Conservation (phyloP, 2,888 invertebrate genomes). For the Bimastos eiseni region DNA sequence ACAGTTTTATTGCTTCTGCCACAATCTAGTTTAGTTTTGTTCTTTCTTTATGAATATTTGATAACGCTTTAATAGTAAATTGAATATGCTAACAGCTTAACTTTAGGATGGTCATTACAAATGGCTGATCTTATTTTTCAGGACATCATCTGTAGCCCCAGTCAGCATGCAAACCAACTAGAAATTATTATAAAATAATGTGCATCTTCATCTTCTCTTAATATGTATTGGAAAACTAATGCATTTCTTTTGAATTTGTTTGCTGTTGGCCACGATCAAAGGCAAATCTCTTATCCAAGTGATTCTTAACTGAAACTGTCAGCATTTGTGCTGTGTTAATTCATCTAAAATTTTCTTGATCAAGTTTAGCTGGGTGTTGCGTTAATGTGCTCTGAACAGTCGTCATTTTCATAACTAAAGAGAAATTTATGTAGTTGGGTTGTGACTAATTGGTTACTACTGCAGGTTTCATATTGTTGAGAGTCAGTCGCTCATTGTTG, state of each 20-base stretch:
- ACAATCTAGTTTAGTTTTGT: background rate
- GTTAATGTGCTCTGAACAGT: background rate
- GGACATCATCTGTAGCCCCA: background rate
- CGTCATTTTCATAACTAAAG: background rate
- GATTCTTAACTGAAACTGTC: background rate
- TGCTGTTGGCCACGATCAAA: background rate
- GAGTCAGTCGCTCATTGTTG: background rate
- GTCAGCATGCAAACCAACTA: slow-evolving; percentile 13
- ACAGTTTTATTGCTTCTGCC: background rate
- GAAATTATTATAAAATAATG: background rate
- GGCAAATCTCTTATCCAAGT: background rate
- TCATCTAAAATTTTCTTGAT: background rate
- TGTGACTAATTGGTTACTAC: background rate
- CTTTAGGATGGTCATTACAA: background rate
- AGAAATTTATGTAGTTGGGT: background rate
- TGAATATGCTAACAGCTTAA: background rate
- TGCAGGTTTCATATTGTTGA: background rate
- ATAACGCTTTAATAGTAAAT: slow-evolving; percentile 1
- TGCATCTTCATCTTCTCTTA: slow-evolving; percentile 4
- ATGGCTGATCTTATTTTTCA: background rate
- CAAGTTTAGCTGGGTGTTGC: background rate
- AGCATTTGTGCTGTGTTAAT: background rate
- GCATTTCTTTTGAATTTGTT: background rate
- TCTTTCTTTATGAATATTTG: background rate
- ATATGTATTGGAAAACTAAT: background rate